Conservation (phyloP, 2,888 invertebrate genomes). For the Diplolepis rosae region DNA sequence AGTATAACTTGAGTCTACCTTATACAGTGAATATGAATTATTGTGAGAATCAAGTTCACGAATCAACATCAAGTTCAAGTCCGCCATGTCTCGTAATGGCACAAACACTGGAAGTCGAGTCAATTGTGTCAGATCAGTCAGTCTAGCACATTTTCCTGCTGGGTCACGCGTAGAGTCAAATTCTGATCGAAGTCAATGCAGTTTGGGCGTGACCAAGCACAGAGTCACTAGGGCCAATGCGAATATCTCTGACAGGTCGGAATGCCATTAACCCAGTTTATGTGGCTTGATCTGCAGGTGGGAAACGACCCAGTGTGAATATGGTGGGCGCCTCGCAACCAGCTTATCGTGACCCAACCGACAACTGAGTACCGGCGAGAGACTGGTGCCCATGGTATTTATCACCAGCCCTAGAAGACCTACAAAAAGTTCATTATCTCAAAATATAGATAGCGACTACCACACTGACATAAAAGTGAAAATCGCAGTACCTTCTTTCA, state of each 20-base stretch:
- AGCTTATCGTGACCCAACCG: constrained; percentile 70
- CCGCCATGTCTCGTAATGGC: constrained; percentile 66
- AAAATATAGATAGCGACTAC: constrained; percentile 55
- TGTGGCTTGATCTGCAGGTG: constrained; percentile 75
- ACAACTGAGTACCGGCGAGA: constrained; percentile 72
- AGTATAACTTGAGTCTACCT: constrained; percentile 57
- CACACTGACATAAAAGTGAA: constrained; percentile 60
- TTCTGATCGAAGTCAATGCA: constrained; percentile 64
- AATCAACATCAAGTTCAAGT: constrained; percentile 64
- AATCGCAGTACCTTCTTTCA: constrained; percentile 58
- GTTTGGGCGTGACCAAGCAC: constrained; percentile 72
- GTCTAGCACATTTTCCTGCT: constrained; percentile 71
- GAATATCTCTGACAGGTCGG: constrained; percentile 68
- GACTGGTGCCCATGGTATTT: constrained; percentile 74
- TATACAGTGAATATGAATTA: constrained; percentile 24
- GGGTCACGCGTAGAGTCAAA: constrained; percentile 72
- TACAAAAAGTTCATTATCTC: constrained; percentile 60
- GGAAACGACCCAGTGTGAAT: constrained; percentile 71
- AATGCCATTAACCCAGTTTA: constrained; percentile 74
- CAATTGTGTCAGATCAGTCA: constrained; percentile 67
- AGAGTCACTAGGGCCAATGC: constrained; percentile 72
- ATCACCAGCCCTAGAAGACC: constrained; percentile 73
- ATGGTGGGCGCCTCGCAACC: constrained; percentile 71
- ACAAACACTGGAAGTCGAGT: constrained; percentile 72
- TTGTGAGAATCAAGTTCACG: too few relatives aligned